Conservation (phyloP, 23 tunicate genomes). For the Aplidium turbinatum region DNA sequence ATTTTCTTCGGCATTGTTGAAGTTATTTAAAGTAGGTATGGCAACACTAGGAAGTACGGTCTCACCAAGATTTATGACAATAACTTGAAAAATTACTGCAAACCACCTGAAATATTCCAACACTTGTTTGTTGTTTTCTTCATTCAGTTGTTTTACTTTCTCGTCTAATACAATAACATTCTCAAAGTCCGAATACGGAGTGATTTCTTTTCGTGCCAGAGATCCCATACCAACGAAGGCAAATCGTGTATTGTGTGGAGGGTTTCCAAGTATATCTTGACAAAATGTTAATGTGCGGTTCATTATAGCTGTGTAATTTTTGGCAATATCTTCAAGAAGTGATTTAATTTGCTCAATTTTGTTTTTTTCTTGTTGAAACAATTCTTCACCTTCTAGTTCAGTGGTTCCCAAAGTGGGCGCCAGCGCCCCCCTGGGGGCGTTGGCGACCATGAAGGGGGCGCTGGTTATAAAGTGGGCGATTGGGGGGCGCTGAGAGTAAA, state of each 20-base stretch:
- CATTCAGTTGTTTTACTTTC: neutral
- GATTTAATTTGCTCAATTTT: constrained; percentile 5
- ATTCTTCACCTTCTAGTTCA: neutral
- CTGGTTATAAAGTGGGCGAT: too few relatives aligned
- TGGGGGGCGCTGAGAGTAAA: too few relatives aligned
- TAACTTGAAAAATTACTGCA: constrained; percentile 32
- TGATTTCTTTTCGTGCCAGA: constrained; percentile 16
- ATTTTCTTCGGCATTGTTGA: neutral
- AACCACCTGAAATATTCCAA: constrained; percentile 24
- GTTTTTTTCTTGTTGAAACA: neutral
- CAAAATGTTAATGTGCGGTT: neutral
- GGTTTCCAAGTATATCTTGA: neutral
- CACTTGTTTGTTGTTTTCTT: neutral
- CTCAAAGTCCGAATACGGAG: constrained; percentile 29
- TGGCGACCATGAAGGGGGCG: too few relatives aligned
- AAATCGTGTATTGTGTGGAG: constrained; percentile 10
- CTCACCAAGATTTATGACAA: constrained; percentile 25
- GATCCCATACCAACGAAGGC: constrained; percentile 28
- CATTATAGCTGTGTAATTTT: constrained; percentile 13
- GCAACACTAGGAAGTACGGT: constrained; percentile 30
- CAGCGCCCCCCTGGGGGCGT: too few relatives aligned
- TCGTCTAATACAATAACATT: constrained; percentile 16
- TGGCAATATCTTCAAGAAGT: constrained; percentile 2
- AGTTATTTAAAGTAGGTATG: constrained; percentile 28
- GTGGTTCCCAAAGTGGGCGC: too few relatives aligned